Evolutionary conservation across 2,113 vertebrate species (phyloP).

Genomic region (Ctenomys sociabilis): DNA sequence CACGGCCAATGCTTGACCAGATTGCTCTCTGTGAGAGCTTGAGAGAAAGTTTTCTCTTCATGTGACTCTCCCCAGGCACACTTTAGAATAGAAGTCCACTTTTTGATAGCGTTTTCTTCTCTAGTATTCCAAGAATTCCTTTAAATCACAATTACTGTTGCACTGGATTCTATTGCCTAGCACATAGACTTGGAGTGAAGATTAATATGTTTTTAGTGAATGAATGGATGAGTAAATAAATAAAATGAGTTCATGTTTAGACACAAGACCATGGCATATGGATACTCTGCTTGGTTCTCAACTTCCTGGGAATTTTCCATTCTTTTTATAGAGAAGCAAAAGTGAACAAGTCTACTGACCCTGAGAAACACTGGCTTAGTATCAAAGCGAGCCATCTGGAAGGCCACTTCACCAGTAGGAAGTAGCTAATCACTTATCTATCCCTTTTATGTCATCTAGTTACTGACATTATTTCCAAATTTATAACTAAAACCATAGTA

Average conservation of each 20-base stretch:
- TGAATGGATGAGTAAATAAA: constrained; percentile 66
- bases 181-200: neutral
- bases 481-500: neutral
- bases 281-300: constrained; percentile 73
- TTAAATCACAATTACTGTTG: neutral
- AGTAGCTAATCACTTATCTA: constrained; percentile 61
- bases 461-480: constrained; percentile 16
- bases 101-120: neutral
- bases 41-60: too few relatives aligned
- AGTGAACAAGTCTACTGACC: constrained; percentile 77
- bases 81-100: too few relatives aligned
- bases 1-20: too few relatives aligned
- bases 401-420: constrained; percentile 63
- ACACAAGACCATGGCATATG: constrained; percentile 69
- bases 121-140: neutral
- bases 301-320: constrained; percentile 77
- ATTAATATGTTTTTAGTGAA: constrained; percentile 44
- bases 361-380: constrained; percentile 73
- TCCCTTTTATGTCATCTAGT: constrained; percentile 49
- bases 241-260: constrained; percentile 24
- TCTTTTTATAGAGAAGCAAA: constrained; percentile 73
- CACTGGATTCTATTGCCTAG: neutral
- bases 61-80: too few relatives aligned
- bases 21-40: too few relatives aligned
- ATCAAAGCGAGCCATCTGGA: constrained; percentile 81